Percentiles rank a stretch among this genome's conserved stretches.
Conservation (phyloP, 2,888 invertebrate genomes). For the Nymphalis urticae region DNA sequence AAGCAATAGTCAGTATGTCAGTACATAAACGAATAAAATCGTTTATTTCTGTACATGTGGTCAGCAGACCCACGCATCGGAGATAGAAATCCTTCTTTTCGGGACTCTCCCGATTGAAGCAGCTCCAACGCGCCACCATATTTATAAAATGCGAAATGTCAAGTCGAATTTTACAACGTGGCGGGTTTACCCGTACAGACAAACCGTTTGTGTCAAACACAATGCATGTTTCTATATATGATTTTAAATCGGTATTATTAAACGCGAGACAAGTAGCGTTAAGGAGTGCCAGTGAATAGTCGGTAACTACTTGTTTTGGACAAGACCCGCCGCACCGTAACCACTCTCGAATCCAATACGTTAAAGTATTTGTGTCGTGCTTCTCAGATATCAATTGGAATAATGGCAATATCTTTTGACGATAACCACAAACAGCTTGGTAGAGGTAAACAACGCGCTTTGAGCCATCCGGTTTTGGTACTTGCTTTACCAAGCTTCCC, state of each 20-base stretch:
- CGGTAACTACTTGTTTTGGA: slow-evolving; percentile 16
- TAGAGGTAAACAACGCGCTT: slow-evolving; percentile 12
- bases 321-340: slow-evolving; percentile 4
- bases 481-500: slow-evolving; percentile 19
- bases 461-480: slow-evolving; percentile 15
- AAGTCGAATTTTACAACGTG: not conserved
- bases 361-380: slow-evolving; percentile 14
- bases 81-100: slow-evolving; percentile 25
- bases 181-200: not conserved
- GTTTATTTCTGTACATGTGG: not conserved
- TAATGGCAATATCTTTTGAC: slow-evolving; percentile 10
- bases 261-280: slow-evolving; percentile 9
- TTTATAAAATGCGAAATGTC: slow-evolving; percentile 11
- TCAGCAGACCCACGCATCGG: too few species aligned
- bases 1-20: not conserved
- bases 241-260: slow-evolving; percentile 7
- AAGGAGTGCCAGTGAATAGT: slow-evolving; percentile 11
- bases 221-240: slow-evolving; percentile 2
- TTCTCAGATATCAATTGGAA: slow-evolving; percentile 15
- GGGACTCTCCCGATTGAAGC: not conserved
- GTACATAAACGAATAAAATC: slow-evolving; percentile 3
- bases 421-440: slow-evolving; percentile 6
- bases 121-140: slow-evolving; percentile 12
- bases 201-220: not conserved
- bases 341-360: slow-evolving; percentile 15